Percentiles rank a stretch among this genome's conserved stretches.
Evolutionary conservation across 2,113 vertebrate species (phyloP).

Genomic region (Clinocottus analis): DNA sequence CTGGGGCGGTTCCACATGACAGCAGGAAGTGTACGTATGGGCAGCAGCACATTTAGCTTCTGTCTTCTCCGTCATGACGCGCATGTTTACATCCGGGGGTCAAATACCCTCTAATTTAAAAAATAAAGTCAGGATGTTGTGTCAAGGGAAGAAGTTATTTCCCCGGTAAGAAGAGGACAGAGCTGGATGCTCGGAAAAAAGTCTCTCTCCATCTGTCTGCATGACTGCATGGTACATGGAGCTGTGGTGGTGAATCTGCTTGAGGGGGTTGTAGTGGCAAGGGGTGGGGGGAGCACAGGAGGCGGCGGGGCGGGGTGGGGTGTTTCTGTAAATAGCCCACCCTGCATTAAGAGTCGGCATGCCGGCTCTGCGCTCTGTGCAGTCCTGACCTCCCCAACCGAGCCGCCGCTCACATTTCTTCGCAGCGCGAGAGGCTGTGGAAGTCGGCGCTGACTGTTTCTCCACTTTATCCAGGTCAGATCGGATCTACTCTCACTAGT

Average conservation of each 20-base stretch:
- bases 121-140: slow-evolving; percentile 17
- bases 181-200: slow-evolving; percentile 46
- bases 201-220: slow-evolving; percentile 68
- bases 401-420: slow-evolving; percentile 66
- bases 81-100: slow-evolving; percentile 25
- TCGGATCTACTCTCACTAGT: slow-evolving; percentile 58
- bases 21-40: slow-evolving; percentile 48
- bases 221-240: slow-evolving; percentile 58
- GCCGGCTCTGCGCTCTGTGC: slow-evolving; percentile 40
- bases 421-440: slow-evolving; percentile 34
- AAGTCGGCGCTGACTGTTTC: slow-evolving; percentile 51
- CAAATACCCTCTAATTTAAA: slow-evolving; percentile 46
- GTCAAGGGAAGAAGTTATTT: slow-evolving; percentile 2
- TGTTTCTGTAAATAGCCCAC: slow-evolving; percentile 75
- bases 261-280: slow-evolving; percentile 53
- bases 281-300: not conserved
- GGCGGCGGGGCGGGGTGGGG: not conserved
- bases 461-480: slow-evolving; percentile 71
- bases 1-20: slow-evolving; percentile 36
- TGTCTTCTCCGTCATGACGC: slow-evolving; percentile 13
- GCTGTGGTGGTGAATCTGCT: slow-evolving; percentile 60
- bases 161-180: slow-evolving; percentile 21
- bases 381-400: slow-evolving; percentile 64
- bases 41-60: slow-evolving; percentile 51
- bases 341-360: slow-evolving; percentile 67